Evolutionary conservation across 2,113 vertebrate species (phyloP).

Genomic region (Erpornis zantholeuca): DNA sequence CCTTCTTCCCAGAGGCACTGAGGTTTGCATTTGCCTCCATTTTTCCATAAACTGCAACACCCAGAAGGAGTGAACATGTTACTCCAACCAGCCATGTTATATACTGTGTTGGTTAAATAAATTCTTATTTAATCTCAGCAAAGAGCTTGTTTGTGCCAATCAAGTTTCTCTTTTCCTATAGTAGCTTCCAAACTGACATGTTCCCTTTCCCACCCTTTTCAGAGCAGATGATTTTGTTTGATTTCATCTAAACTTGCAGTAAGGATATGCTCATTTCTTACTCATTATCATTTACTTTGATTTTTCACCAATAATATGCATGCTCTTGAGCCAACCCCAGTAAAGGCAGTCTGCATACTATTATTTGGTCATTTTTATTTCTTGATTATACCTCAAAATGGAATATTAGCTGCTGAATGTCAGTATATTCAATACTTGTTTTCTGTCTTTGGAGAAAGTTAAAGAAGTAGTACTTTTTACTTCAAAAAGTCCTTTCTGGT

Average conservation of each 20-base stretch:
- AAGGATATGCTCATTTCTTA: background rate
- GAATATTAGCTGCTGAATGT: background rate
- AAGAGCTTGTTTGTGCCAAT: background rate
- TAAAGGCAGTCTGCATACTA: background rate
- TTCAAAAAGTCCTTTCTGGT: background rate
- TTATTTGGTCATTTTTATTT: background rate
- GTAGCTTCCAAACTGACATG: background rate
- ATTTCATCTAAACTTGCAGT: background rate
- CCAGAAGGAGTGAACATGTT: background rate
- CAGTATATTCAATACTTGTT: background rate
- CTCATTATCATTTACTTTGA: background rate
- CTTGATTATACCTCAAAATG: background rate
- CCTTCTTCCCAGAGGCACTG: background rate
- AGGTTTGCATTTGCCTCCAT: background rate
- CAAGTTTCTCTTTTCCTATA: background rate
- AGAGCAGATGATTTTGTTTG: background rate
- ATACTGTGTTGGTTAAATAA: background rate
- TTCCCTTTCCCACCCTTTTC: background rate
- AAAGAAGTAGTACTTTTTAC: background rate
- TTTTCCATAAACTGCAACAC: background rate
- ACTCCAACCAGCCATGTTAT: background rate
- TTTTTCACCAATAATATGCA: background rate
- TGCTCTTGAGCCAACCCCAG: background rate
- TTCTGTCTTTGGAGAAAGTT: background rate
- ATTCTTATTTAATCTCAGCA: background rate